Evolutionary conservation across 2,888 invertebrate species (phyloP), one percentile per base, ranked within the genome.

Genomic region (Spilarctia lutea): DNA sequence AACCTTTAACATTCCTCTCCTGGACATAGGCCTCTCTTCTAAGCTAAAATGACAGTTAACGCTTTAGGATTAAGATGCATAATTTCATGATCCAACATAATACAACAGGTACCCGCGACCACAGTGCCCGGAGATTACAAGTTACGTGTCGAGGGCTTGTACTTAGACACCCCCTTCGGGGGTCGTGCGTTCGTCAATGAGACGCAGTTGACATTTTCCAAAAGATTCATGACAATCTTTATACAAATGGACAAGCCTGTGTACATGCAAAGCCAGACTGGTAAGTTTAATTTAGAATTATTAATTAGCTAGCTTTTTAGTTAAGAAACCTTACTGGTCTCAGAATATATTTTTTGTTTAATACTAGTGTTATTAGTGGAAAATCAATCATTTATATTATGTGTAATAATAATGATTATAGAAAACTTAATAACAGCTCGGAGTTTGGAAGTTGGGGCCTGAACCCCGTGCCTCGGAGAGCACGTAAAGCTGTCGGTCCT

Each of bases 181-280:
- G 99, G 99, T 0, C 97, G 98, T 73, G 98, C 99, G 0, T 99
- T 99, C 92, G 94, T 97, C 67, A 99, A 99, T 88, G 99, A 99
- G 90, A 98, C 99, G 0, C 95, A 97, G 76, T 96, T 99, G 24
- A 96, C 96, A 2, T 99, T 99, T 94, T 98, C 98, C 0, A 97
- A 98, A 85, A 96, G 99, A 63, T 98, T 99, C 70, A 98, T 99
- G 97, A 99, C 99, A 0, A 98, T 99, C 80, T 99, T 99, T 91
- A 98, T 99, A 83, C 99, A 99, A 93, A 97, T 98, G 86, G 99
- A 99, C 91, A 99, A 99, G 89, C 99, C 99, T 0, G 97, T 99
- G 10, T 99, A 99, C 89, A 99, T 97, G 97, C 99, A 99, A 92
- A 97, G 98, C 10, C 98, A 99, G 92, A 98, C 96, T 75, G 97